Evolutionary conservation across 2,797 vertebrate genomes (phyloP).

Genomic region (Hylomyscus alleni): DNA sequence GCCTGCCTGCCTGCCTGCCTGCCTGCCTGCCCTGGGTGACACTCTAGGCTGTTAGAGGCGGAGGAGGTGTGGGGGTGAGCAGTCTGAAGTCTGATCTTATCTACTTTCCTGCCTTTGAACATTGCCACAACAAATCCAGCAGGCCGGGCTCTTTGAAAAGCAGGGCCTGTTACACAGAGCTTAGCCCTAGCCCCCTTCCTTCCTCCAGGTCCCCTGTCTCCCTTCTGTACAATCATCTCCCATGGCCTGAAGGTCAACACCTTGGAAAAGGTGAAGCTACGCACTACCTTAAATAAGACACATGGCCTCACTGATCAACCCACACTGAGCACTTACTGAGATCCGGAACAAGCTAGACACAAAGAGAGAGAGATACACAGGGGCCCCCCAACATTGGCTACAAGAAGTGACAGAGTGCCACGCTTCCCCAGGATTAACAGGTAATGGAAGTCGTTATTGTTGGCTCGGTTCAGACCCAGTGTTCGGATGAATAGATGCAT

Average conservation of each 20-base stretch:
- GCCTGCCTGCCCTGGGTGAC: conserved; percentile 11
- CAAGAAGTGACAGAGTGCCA: neutral
- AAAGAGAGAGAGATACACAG: neutral
- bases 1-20: no score
- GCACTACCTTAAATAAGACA: neutral
- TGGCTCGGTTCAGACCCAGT: neutral
- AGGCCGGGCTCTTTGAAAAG: conserved; percentile 41
- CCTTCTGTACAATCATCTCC: neutral
- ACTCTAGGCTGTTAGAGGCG: neutral
- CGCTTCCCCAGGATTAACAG: neutral
- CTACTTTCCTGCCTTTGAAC: conserved; percentile 76
- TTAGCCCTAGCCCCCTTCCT: conserved; percentile 36
- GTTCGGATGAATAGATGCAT: neutral
- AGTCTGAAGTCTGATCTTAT: conserved; percentile 60
- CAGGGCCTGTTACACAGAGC: neutral
- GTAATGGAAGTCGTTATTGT: neutral
- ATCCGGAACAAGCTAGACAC: neutral
- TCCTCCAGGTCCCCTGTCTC: conserved; percentile 47
- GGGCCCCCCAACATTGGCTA: neutral
- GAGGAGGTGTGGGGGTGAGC: neutral
- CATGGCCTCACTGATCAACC: neutral
- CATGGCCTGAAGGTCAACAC: conserved; percentile 14
- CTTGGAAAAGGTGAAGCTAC: neutral
- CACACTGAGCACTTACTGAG: neutral
- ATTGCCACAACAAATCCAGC: conserved; percentile 4